Base-by-base conservation (phyloP, 2,113 vertebrate genomes). In the Laticauda laticaudata region DNA sequence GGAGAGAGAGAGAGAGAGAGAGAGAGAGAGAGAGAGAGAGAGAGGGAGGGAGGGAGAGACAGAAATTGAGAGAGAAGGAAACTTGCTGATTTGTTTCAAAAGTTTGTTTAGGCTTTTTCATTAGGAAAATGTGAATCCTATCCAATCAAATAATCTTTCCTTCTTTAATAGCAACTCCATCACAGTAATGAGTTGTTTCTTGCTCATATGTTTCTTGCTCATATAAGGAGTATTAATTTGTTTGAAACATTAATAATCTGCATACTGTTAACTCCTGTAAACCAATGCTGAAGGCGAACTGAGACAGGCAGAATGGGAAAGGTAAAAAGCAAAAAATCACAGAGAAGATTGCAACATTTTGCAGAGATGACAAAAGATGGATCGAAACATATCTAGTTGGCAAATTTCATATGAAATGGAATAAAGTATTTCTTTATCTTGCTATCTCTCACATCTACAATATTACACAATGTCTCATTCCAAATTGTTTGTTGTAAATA, bases 401-500 rank as follows among this genome's bases (percentile, higher is more conserved):
- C 6, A 92, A 39, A n/a, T 75, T 34, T 89, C 57, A 87, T 12
- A 75, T 87, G 1, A 94, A 20, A 56, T 64, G 54, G 51, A 5
- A 11, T 61, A 56, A 15, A 87, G 75, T 6, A 90, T 87, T 88
- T 20, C 15, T 12, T 45, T 43, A 12, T 11, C 56, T 59, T 4
- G 2, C 1, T 91, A 39, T 69, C 93, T 39, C 90, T 69, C 90
- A 59, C 88, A 94, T 90, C 90, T n/a, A 89, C 94, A 96, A 93
- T 93, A 59, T 94, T 94, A 91, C 91, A 88, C 94, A 93, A 92
- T 87, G n/a, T 92, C 87, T 21, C 69, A 14, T 86, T 57, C 26
- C 9, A 59, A 90, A 57, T 18, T n/a, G 45, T 85, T 91, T 53
- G 18, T 9, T 45, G 29, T 45, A 26, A 86, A 87, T 9, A 43